Conservation (phyloP, 2,113 vertebrate species). For the Poeciliopsis occidentalis region DNA sequence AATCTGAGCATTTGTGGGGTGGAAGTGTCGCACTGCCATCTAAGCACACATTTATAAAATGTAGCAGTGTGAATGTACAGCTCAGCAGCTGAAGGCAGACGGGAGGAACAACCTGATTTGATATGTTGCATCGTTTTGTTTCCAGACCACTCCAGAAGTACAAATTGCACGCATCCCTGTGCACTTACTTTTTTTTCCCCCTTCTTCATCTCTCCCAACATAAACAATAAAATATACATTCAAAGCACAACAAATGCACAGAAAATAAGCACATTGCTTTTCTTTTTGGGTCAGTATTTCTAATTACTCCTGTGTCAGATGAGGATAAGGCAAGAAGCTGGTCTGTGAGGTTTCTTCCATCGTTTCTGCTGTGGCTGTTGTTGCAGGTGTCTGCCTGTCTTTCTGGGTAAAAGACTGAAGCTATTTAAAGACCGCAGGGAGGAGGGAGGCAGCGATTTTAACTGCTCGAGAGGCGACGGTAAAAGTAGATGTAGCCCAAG, state of each 20-base stretch:
- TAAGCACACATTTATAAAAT: constrained; percentile 63
- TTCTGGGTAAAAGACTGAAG: constrained; percentile 72
- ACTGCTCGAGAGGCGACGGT: constrained; percentile 90
- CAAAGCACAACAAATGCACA: constrained; percentile 66
- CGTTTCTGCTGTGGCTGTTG: constrained; percentile 67
- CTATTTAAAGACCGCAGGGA: constrained; percentile 72
- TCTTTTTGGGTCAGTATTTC: constrained; percentile 57
- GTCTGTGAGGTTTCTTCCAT: constrained; percentile 72
- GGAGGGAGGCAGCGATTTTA: constrained; percentile 71
- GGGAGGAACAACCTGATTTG: constrained; percentile 56
- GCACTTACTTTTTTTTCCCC: constrained; percentile 37
- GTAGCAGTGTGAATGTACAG: constrained; percentile 61
- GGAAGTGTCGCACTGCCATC: constrained; percentile 57
- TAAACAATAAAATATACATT: constrained; percentile 56
- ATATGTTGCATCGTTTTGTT: constrained; percentile 58
- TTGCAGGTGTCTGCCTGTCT: constrained; percentile 51
- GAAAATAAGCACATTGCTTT: constrained; percentile 55
- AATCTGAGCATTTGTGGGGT: constrained; percentile 44
- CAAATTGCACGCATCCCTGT: constrained; percentile 74
- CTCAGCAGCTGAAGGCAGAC: constrained; percentile 67
- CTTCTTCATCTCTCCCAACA: constrained; percentile 10
- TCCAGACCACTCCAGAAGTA: constrained; percentile 53
- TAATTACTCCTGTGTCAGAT: constrained; percentile 57
- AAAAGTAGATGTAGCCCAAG: constrained; percentile 99
- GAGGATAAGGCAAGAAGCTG: constrained; percentile 52